Conservation (phyloP, 2,797 vertebrate genomes). For the Sebastes trivittatus region DNA sequence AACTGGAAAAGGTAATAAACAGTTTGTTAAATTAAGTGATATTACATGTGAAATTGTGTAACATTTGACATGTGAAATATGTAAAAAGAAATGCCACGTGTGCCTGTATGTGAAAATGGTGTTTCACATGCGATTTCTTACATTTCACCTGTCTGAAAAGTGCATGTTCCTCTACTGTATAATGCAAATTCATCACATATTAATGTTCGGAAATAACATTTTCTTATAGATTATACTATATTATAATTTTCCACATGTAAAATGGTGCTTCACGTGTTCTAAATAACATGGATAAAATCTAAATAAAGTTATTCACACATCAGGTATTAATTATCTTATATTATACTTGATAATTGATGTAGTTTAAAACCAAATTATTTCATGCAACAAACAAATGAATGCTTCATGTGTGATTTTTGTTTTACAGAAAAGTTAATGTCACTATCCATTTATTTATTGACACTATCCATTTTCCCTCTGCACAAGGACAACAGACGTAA, state of each 20-base stretch:
- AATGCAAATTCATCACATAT: neutral
- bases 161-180: neutral
- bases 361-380: neutral
- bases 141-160: neutral
- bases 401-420: no score
- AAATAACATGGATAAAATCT: no score
- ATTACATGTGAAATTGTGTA: neutral
- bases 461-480: neutral
- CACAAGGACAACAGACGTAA: neutral
- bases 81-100: rapidly evolving
- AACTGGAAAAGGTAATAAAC: no score
- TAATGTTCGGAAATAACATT: neutral
- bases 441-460: no score
- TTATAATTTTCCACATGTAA: neutral
- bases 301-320: no score
- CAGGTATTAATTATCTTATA: neutral
- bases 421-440: neutral
- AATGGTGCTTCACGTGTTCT: neutral
- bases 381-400: neutral
- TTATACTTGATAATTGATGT: neutral
- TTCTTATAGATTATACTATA: neutral
- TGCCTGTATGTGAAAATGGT: neutral
- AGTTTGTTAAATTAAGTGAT: no score
- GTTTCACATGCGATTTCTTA: neutral
- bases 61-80: neutral